A percentile compares a stretch with the other conserved stretches of the same genome.
phyloP scores from a whole-genome alignment of 2,113 vertebrate species.

The Dolichotis patagonum region DNA sequence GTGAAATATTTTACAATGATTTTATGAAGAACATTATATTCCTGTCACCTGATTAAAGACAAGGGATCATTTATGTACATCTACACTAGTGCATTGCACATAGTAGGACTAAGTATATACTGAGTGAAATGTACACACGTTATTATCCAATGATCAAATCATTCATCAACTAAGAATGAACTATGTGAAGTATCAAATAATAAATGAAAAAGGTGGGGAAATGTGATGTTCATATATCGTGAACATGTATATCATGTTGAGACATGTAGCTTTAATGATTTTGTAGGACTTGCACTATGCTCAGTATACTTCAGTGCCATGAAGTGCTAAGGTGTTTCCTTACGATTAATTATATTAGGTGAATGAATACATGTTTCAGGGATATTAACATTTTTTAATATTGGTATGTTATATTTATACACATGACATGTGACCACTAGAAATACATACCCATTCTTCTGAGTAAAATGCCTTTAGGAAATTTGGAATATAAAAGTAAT shows the following conservation, averaged over 20 bases:
- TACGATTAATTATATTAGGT: not conserved
- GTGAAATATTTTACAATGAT: not conserved
- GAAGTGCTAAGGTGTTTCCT: not conserved
- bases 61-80: not conserved
- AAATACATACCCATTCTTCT: not conserved
- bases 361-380: not conserved
- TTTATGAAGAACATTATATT: conserved; percentile 25
- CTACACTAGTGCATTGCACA: not conserved
- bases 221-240: not conserved
- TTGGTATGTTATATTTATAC: not conserved
- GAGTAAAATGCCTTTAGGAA: not conserved
- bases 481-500: conserved; percentile 12
- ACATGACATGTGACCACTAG: not conserved
- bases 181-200: not conserved
- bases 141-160: not conserved
- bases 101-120: not conserved
- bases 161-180: not conserved
- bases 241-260: not conserved
- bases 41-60: not conserved
- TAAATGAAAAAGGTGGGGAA: conserved; percentile 20
- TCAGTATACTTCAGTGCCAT: not conserved
- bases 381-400: not conserved
- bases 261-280: not conserved
- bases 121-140: not conserved
- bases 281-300: not conserved